Evolutionary conservation across 1,140 invertebrate species (phyloP), one percentile per base, ranked within the genome.

Genomic region (Hyposmocoma kahamanoa): DNA sequence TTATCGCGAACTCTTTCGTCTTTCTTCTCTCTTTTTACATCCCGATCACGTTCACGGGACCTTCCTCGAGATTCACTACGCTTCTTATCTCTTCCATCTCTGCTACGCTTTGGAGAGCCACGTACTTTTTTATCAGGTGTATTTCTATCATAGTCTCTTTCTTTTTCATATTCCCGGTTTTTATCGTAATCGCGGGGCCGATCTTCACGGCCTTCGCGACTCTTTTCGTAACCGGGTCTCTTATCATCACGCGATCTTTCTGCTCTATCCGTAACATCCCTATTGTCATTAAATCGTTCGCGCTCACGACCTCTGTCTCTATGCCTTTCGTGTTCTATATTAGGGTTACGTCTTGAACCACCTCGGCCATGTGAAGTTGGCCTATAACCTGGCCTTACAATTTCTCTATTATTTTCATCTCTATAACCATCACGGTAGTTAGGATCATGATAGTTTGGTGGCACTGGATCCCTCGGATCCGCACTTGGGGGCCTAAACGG

Each of bases 41-140:
- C 77, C 24, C 67, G 61, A 30, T 79, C 75, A 30, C 68, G 62
- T 48, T 70, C 64, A 54, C 63, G 59, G 28, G 85, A 87, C n/a
- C 82, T 65, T 20, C 74, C 84, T 46, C 78, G 67, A 10, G 83
- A 80, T 53, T 87, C 84, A 61, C 80, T 79, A 8, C 74, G 69
- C 49, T 77, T 79, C 36, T 72, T 77, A 18, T 86, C 83, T 28
- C 79, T 64, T 21, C 42, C 46, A 34, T 87, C 85, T 36, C 83
- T 66, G 45, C 61, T 73, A 32, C 78, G 69, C 61, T 83, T 84
- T 4, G 79, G 77, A 18, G 84, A 83, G 6, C 18, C 10, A 10
- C 82, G 72, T 20, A 50, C 36, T 60, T 78, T 84, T 49, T 77
- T 85, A 44, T 86, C 79, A 8, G 74, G 79, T 11, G 84, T 74